These are phyloP conservation scores for Ephestia elutella DNA, from an alignment of 1,140 invertebrate species.

Conservation along the genomic window DNA sequence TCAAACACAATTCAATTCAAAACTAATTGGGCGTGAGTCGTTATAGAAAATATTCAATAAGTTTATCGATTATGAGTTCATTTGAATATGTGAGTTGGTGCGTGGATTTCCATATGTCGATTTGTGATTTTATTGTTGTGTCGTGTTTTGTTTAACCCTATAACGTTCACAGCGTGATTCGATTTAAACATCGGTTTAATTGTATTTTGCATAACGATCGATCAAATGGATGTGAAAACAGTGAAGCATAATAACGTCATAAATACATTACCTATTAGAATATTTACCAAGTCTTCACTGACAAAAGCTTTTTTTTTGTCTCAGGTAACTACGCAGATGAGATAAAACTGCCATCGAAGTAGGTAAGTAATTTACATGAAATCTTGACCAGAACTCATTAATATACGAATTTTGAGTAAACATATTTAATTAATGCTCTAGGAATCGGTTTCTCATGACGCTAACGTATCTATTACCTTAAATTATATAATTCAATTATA, in stretches of 20 bases:
- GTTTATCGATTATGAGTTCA: constrained; percentile 64
- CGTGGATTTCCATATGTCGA: constrained; percentile 48
- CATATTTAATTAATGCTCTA: background rate
- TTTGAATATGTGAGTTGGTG: constrained; percentile 58
- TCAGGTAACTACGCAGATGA: no score
- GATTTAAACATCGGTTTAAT: constrained; percentile 28
- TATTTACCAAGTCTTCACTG: no score
- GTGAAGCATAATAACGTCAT: no score
- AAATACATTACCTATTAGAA: no score
- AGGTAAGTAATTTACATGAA: no score
- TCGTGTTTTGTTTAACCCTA: constrained; percentile 21
- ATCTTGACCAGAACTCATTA: no score
- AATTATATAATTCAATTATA: background rate
- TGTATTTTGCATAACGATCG: constrained; percentile 30
- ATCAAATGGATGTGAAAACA: background rate
- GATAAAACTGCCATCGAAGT: no score
- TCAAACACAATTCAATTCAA: constrained; percentile 70
- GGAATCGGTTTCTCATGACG: background rate
- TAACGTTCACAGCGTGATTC: constrained; percentile 13
- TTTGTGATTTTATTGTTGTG: constrained; percentile 38
- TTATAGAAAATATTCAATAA: constrained; percentile 69
- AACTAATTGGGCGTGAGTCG: constrained; percentile 70
- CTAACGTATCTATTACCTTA: background rate
- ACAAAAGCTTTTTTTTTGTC: no score
- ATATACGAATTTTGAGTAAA: background rate